A percentile compares a stretch with the other conserved stretches of the same genome.
Evolutionary conservation across 1,140 invertebrate genomes (phyloP).

Genomic region (Drosophila pachea): DNA sequence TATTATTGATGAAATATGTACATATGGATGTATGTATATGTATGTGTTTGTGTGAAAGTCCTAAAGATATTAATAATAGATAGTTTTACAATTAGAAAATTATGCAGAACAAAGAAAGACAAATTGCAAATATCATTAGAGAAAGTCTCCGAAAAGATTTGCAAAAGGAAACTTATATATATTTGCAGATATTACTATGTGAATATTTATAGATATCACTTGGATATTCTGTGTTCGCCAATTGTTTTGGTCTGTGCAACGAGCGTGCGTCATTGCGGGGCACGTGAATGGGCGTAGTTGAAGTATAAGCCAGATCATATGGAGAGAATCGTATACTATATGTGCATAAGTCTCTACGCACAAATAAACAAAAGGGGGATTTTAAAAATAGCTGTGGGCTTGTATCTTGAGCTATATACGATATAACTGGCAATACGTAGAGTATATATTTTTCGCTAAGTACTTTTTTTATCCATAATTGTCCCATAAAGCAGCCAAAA

Average conservation of each 20-base stretch:
- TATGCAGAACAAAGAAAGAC: slow-evolving; percentile 3
- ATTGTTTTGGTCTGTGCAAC: slow-evolving; percentile 32
- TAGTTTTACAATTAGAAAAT: no score
- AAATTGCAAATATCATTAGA: slow-evolving; percentile 11
- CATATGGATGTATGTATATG: no score
- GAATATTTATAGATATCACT: slow-evolving; percentile 8
- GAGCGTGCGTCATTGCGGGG: slow-evolving; percentile 28
- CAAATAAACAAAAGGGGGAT: not conserved
- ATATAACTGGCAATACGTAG: no score
- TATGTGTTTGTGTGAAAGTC: no score
- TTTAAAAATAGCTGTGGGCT: no score
- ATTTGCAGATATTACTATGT: not conserved
- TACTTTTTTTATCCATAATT: no score
- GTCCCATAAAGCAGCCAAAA: no score
- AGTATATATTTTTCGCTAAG: no score
- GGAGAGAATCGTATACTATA: slow-evolving; percentile 6
- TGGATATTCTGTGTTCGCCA: slow-evolving; percentile 23
- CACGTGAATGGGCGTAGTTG: slow-evolving; percentile 20
- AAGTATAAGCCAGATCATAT: slow-evolving; percentile 17
- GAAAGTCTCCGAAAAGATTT: slow-evolving; percentile 1
- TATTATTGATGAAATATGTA: no score
- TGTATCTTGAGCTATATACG: no score
- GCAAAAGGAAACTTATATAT: slow-evolving; percentile 7
- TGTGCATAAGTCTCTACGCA: not conserved
- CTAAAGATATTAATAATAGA: no score